Conservation (phyloP, 2,888 invertebrate species). For the Nysson spinosus region DNA sequence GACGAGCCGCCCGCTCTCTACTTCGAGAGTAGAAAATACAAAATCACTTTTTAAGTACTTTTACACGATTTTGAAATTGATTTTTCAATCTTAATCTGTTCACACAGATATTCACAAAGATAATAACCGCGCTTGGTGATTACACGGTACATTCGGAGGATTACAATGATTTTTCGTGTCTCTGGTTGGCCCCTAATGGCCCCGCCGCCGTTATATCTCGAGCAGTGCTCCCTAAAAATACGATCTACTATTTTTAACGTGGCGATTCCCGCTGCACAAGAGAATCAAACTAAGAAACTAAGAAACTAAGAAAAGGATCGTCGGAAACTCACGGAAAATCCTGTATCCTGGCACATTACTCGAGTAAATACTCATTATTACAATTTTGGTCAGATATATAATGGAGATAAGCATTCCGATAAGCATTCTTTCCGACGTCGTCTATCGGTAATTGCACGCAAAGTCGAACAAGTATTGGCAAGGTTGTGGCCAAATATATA, state of each 20-base stretch:
- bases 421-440: neutral
- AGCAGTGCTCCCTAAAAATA: conserved; percentile 71
- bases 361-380: too few relatives aligned
- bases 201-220: conserved; percentile 48
- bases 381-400: too few relatives aligned
- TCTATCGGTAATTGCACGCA: too few relatives aligned
- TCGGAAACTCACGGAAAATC: conserved; percentile 21
- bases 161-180: conserved; percentile 41
- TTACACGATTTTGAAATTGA: too few relatives aligned
- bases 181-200: conserved; percentile 43
- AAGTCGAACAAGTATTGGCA: too few relatives aligned
- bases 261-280: conserved; percentile 30
- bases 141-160: conserved; percentile 7
- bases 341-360: neutral
- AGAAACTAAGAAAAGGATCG: neutral
- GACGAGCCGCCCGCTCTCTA: too few relatives aligned
- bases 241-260: conserved; percentile 69
- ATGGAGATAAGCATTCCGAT: too few relatives aligned
- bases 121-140: conserved; percentile 14
- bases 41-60: too few relatives aligned
- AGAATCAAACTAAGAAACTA: conserved; percentile 10
- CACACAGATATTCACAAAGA: too few relatives aligned
- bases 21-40: too few relatives aligned
- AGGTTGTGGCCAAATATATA: conserved; percentile 63
- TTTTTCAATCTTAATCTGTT: too few relatives aligned